These are phyloP conservation scores for Crepidodera aurea DNA, from an alignment of 2,888 invertebrate species.

Conservation along the genomic window DNA sequence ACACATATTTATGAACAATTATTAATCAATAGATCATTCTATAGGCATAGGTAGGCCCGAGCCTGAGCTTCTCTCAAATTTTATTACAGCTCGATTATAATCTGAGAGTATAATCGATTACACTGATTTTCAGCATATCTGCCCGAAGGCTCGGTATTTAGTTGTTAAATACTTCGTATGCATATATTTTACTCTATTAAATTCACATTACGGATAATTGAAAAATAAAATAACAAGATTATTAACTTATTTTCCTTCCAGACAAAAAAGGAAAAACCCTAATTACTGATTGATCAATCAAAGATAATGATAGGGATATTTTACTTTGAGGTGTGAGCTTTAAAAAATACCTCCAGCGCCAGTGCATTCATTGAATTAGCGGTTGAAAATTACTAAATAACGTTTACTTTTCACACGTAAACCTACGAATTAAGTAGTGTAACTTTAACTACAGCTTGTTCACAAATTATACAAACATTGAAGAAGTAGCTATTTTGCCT, in stretches of 20 bases:
- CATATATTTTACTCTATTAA: slow-evolving; percentile 40
- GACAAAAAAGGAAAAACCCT: slow-evolving; percentile 30
- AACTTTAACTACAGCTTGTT: not conserved
- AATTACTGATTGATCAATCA: slow-evolving; percentile 29
- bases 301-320: slow-evolving; percentile 30
- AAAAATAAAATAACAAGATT: slow-evolving; percentile 37
- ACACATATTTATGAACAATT: slow-evolving; percentile 32
- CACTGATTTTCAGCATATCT: slow-evolving; percentile 41
- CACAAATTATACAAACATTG: not conserved
- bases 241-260: slow-evolving; percentile 31
- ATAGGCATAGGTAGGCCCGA: slow-evolving; percentile 14
- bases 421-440: not conserved
- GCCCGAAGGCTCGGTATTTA: slow-evolving; percentile 38
- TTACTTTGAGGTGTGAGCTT: slow-evolving; percentile 28
- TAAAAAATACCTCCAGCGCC: slow-evolving; percentile 27
- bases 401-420: slow-evolving; percentile 28
- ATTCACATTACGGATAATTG: slow-evolving; percentile 39
- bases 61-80: slow-evolving; percentile 35
- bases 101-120: slow-evolving; percentile 40
- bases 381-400: slow-evolving; percentile 22
- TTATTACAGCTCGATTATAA: slow-evolving; percentile 41
- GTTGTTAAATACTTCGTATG: slow-evolving; percentile 38
- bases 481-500: too few species aligned
- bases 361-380: slow-evolving; percentile 23
- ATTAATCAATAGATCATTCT: slow-evolving; percentile 39